These are phyloP conservation scores for Pachyuromys duprasi DNA, from an alignment of 2,797 vertebrate genomes.

Conservation along the genomic window DNA sequence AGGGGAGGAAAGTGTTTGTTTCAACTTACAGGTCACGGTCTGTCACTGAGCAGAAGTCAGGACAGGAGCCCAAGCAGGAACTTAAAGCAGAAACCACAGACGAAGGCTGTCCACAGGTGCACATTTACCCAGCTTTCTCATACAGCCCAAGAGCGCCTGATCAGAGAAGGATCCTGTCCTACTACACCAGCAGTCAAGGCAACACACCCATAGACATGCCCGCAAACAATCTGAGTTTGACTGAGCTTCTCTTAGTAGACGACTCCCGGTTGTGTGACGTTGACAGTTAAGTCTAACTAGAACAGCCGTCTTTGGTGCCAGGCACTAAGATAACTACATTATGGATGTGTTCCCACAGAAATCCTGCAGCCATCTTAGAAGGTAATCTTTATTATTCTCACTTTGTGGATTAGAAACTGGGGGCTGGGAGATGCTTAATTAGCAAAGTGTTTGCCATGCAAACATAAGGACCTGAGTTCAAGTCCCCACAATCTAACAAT, in stretches of 20 bases:
- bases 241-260: not conserved
- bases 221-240: too few species aligned
- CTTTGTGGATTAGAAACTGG: not conserved
- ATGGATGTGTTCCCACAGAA: not conserved
- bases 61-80: too few species aligned
- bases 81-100: not conserved
- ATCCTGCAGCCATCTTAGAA: not conserved
- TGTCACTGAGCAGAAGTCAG: too few species aligned
- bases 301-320: not conserved
- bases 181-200: not conserved
- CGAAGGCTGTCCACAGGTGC: not conserved
- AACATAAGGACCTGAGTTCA: not conserved
- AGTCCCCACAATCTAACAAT: too few species aligned
- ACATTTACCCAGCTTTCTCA: not conserved
- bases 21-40: not conserved
- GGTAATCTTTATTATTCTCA: not conserved
- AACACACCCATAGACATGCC: not conserved
- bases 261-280: not conserved
- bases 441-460: not conserved
- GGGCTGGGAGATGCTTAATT: not conserved
- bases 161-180: not conserved
- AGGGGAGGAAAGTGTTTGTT: not conserved
- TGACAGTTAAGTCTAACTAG: too few species aligned
- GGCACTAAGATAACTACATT: not conserved
- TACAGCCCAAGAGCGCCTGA: not conserved